Percentiles rank a stretch among this genome's conserved stretches.
These are phyloP conservation scores for Euwallacea similis DNA, from an alignment of 1,140 invertebrate species.

Conservation along the genomic window DNA sequence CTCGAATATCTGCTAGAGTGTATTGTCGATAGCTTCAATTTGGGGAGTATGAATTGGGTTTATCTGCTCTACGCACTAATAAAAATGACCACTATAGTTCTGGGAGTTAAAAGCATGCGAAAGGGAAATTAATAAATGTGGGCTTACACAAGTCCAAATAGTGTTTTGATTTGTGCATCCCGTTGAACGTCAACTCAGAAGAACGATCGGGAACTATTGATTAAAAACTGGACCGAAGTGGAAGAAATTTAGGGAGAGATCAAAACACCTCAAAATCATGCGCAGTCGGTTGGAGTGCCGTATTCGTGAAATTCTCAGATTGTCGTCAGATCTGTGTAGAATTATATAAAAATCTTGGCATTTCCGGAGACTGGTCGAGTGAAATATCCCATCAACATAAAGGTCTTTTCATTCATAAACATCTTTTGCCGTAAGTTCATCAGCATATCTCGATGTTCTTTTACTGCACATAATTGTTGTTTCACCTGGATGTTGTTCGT, in stretches of 20 bases:
- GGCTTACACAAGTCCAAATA: conserved; percentile 10
- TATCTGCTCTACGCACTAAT: too few species aligned
- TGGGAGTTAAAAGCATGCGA: too few species aligned
- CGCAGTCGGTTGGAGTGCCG: conserved; percentile 13
- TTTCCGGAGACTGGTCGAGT: conserved; percentile 22
- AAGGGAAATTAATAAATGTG: neutral
- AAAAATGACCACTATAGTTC: too few species aligned
- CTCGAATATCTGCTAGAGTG: too few species aligned
- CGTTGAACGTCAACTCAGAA: neutral
- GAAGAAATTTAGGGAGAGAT: conserved; percentile 33
- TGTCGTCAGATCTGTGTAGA: too few species aligned
- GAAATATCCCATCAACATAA: conserved; percentile 44
- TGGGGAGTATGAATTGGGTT: too few species aligned
- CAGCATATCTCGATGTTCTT: conserved; percentile 41
- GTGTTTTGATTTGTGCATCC: conserved; percentile 26
- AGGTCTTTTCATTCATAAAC: conserved; percentile 47
- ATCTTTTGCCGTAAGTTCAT: conserved; percentile 49
- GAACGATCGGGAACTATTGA: conserved; percentile 33
- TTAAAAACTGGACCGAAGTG: conserved; percentile 39
- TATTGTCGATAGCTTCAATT: too few species aligned
- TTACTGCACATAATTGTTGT: conserved; percentile 50
- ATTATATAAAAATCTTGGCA: neutral
- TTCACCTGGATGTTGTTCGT: conserved; percentile 43
- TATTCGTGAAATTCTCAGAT: too few species aligned
- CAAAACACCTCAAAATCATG: conserved; percentile 31